Conservation (phyloP, 2,797 vertebrate genomes). For the Scleropages formosus region DNA sequence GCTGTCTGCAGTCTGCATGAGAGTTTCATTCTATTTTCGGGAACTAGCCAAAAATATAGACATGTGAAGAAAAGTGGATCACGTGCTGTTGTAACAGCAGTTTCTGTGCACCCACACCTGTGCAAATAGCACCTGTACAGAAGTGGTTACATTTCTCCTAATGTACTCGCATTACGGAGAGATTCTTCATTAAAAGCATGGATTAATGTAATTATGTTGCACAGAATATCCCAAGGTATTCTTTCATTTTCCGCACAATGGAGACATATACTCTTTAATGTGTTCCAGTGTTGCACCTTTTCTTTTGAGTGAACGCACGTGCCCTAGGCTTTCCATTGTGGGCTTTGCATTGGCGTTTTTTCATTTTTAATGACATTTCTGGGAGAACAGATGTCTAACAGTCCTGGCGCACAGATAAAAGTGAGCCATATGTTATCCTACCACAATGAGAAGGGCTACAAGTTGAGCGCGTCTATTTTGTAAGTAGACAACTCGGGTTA, state of each 20-base stretch:
- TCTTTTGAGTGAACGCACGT: constrained; percentile 20
- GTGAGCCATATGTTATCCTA: constrained; percentile 36
- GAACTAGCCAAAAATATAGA: too few relatives aligned
- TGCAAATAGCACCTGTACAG: too few relatives aligned
- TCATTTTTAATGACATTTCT: constrained; percentile 41
- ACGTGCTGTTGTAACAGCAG: too few relatives aligned
- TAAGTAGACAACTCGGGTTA: constrained; percentile 33
- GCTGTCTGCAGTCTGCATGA: too few relatives aligned
- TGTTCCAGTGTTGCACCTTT: constrained; percentile 22
- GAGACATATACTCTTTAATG: neutral
- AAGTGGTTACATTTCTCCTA: too few relatives aligned
- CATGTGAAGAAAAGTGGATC: too few relatives aligned
- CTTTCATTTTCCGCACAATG: neutral
- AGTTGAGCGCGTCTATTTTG: constrained; percentile 35
- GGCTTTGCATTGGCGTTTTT: constrained; percentile 32
- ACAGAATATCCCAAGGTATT: neutral
- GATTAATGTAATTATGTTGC: neutral
- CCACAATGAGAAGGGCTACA: constrained; percentile 23
- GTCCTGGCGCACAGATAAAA: constrained; percentile 32
- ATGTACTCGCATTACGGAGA: too few relatives aligned
- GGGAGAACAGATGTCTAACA: constrained; percentile 39
- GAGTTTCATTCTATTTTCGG: too few relatives aligned
- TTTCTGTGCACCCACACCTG: too few relatives aligned
- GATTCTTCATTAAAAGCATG: neutral
- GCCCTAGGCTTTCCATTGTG: constrained; percentile 1